Evolutionary conservation across 2,797 vertebrate species (phyloP).

Genomic region (Pseudocheirus occidentalis): DNA sequence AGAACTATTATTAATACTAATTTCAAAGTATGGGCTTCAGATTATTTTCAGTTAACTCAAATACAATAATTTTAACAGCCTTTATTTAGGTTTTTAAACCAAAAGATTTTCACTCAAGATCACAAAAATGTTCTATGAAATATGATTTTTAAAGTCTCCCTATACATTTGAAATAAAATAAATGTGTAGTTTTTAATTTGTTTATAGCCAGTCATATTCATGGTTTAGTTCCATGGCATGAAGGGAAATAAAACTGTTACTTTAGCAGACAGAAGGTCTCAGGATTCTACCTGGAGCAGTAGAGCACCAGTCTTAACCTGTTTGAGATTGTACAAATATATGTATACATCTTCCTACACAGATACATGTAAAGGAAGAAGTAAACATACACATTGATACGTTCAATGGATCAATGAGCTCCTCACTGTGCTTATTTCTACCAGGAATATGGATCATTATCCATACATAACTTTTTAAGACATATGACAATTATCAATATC

Average conservation of each 20-base stretch:
- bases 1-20: not conserved
- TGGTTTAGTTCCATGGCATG: not conserved
- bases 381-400: not conserved
- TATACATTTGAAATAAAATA: not conserved
- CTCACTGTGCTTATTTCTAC: not conserved
- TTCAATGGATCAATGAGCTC: not conserved
- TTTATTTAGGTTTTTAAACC: slow-evolving; percentile 22
- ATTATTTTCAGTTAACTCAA: slow-evolving; percentile 33
- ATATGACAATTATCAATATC: not conserved
- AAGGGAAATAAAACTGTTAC: not conserved
- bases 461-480: not conserved
- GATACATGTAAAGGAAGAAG: not conserved
- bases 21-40: slow-evolving; percentile 24
- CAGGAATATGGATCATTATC: not conserved
- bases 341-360: not conserved
- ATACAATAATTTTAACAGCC: not conserved
- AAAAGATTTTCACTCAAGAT: slow-evolving; percentile 52
- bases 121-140: slow-evolving; percentile 17
- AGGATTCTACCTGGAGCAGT: not conserved
- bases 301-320: not conserved
- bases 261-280: not conserved
- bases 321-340: not conserved
- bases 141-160: slow-evolving; percentile 19
- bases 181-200: not conserved
- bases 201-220: not conserved